Percentiles rank a stretch among this genome's conserved stretches.
phyloP scores from a whole-genome alignment of 1,140 invertebrate species.

The Drosophila lini region DNA sequence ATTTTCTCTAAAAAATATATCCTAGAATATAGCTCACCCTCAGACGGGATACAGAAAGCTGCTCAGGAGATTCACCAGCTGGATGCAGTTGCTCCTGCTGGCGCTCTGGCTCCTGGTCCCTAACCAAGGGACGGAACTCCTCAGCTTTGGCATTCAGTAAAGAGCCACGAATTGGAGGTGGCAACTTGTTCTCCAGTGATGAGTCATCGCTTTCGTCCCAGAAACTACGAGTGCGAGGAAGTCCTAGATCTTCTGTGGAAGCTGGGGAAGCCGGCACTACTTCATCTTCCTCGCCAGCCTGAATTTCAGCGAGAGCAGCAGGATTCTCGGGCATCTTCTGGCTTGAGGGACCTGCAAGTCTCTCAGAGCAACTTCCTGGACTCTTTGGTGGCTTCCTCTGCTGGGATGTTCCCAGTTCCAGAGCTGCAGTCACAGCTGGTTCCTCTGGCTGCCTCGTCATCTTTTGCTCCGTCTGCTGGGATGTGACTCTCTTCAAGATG shows the following conservation, averaged over 20 bases:
- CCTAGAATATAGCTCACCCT: conserved; percentile 1
- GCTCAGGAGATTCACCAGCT: not conserved
- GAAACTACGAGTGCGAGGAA: not conserved
- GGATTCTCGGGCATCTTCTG: not conserved
- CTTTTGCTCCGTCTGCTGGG: too few species aligned
- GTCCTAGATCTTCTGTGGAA: not conserved
- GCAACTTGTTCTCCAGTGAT: not conserved
- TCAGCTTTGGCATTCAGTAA: not conserved
- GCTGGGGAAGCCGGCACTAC: not conserved
- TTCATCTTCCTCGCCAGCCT: not conserved
- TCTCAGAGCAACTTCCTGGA: too few species aligned
- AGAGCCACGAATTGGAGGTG: not conserved
- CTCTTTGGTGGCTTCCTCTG: too few species aligned
- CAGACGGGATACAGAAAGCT: not conserved
- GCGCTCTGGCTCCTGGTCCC: not conserved
- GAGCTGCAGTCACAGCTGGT: not conserved
- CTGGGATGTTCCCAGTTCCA: not conserved
- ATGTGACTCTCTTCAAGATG: not conserved
- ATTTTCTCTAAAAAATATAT: not conserved
- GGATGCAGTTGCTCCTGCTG: not conserved
- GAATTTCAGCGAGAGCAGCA: not conserved
- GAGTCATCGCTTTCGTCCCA: not conserved
- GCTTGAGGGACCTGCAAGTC: not conserved
- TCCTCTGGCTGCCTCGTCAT: too few species aligned
- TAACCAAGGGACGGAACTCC: not conserved